These are phyloP conservation scores for Styela clava DNA, from an alignment of 23 tunicate species.

Conservation along the genomic window DNA sequence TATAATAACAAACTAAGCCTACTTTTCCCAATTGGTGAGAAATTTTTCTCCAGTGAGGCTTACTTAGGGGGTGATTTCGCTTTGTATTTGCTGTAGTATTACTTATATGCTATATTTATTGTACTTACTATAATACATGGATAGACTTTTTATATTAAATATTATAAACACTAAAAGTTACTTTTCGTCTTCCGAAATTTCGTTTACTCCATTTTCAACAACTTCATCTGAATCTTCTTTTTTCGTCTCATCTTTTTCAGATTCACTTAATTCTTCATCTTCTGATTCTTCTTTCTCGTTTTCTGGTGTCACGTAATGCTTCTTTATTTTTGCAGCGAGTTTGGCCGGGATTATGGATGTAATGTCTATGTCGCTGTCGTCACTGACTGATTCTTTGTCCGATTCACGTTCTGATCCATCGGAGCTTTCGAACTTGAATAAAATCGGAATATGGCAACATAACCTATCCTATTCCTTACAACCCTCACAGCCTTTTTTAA, in stretches of 20 bases:
- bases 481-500: too few relatives aligned
- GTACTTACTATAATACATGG: too few relatives aligned
- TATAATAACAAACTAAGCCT: too few relatives aligned
- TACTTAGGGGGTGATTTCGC: too few relatives aligned
- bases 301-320: constrained; percentile 5
- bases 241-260: not conserved
- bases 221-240: not conserved
- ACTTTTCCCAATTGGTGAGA: too few relatives aligned
- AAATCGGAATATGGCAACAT: too few relatives aligned
- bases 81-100: too few relatives aligned
- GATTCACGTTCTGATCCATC: not conserved
- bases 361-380: constrained; percentile 18
- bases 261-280: not conserved
- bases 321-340: constrained; percentile 16
- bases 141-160: too few relatives aligned
- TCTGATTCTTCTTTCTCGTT: constrained; percentile 20
- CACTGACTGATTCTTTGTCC: not conserved
- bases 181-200: not conserved
- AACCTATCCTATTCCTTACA: too few relatives aligned
- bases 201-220: not conserved
- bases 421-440: constrained; percentile 6
- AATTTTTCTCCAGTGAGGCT: too few relatives aligned
- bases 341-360: constrained; percentile 25
- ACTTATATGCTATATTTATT: too few relatives aligned
- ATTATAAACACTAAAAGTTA: too few relatives aligned